Evolutionary conservation across 2,797 vertebrate species (phyloP), one percentile per base, ranked within the genome.

Genomic region (Synaphobranchus kaupii): DNA sequence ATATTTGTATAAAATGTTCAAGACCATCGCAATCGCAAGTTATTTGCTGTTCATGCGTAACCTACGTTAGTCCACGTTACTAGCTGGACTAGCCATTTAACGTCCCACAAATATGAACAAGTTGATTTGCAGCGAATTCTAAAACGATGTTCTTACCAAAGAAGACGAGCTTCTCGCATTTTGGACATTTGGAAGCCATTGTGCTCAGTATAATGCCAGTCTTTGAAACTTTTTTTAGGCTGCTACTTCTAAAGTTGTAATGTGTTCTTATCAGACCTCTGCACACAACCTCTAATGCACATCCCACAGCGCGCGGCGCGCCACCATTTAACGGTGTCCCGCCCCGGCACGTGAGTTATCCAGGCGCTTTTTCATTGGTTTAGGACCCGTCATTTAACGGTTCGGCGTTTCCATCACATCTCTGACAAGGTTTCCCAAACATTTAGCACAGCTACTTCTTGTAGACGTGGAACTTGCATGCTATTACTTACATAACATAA

Each of bases 161-260:
- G 47, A 84, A 88, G n/a, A 88, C 84, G 12, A 71, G 63, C 25
- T 88, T 84, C 44, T 88, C 87, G 17, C 87, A 88, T 39, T 56
- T 66, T 12, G 87, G 87, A 66, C 87, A 88, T 31, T 25, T 85
- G 22, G 87, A 81, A 25, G 83, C 52, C 87, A 88, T 88, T 39
- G 12, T 68, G 52, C 25, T 47, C 28, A 9, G 28, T 31, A 20
- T 71, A 28, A 13, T 31, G 8, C 31, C 68, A 34, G 28, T 34
- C n/a, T 12, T 31, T 71, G 8, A 31, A 8, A 13, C 58, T 71
- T 31, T 71, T 31, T n/a, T n/a, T n/a, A n/a, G n/a, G n/a, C n/a
- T n/a, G n/a, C n/a, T n/a, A 71, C n/a, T 8, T 8, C 6, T 66
- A 31, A 71, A 71, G 13, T 12, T 60, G 58, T 71, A 9, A 8